Evolutionary conservation across 23 tunicate genomes (phyloP), one percentile per base, ranked within the genome.

Genomic region (Pegea sp.): DNA sequence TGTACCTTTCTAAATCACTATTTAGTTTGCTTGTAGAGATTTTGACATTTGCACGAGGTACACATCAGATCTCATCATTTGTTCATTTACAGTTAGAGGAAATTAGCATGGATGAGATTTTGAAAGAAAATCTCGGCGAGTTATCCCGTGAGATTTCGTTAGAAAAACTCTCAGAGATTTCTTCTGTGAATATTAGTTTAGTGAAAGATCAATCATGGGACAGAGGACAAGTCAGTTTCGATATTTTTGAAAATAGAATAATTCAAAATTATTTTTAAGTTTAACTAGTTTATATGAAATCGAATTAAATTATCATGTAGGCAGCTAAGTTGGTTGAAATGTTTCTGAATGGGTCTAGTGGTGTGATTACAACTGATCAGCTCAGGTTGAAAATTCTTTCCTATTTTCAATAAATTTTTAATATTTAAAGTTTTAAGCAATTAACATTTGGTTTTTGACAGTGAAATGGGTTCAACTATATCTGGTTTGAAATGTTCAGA

Each of bases 401-500:
- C 55, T 6, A 50, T 18, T 6, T 8, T 8, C 6, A 7, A 7
- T 19, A 19, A 7, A 7, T 56, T 24, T 16, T 24, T 24, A 7
- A 22, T 30, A 3, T 2, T 3, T 53, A 24, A 29, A 22, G 30
- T 53, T 3, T 20, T 3, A 1, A 29, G 62, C 2, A 24, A 31
- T 3, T 31, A 61, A 44, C 20, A 27, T 6, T 18, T 13, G 8
- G 3, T 34, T 30, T 5, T 24, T 8, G 56, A 22, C 52, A 78
- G 92, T 16, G 64, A 61, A 24, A 29, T 81, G 61, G 93, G 93
- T 29, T 50, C 59, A 3, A 62, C 65, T 0, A 52, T 33, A 3
- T 21, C 33, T 6, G 93, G 93, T 6, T 44, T 81, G 24, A 71
- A 70, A 42, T 81, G 93, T 50, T 44, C 32, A 19, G 81, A 72